phyloP scores from a whole-genome alignment of 2,797 vertebrate genomes.

The Stomatorhinus walkeri region DNA sequence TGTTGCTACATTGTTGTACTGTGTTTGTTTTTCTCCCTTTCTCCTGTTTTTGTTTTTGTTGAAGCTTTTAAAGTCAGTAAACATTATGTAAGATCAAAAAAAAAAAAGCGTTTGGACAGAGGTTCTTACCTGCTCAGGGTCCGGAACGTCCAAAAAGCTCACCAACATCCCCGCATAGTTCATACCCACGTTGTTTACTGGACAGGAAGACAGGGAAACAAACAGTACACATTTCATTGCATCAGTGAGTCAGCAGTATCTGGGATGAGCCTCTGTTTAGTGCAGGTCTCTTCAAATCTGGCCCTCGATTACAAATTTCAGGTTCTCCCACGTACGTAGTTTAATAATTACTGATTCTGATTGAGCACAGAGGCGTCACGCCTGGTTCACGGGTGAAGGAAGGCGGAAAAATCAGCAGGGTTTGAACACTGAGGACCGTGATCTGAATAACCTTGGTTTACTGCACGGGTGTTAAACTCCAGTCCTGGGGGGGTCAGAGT shows the following conservation, averaged over 20 bases:
- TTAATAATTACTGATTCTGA: neutral
- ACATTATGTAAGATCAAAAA: neutral
- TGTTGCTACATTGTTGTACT: neutral
- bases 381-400: neutral
- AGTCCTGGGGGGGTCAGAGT: no score
- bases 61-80: neutral
- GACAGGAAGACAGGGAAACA: conserved; percentile 15
- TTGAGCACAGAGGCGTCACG: neutral
- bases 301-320: neutral
- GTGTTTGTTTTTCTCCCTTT: neutral
- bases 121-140: conserved; percentile 52
- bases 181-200: conserved; percentile 72
- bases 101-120: neutral
- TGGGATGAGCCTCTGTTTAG: neutral
- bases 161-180: conserved; percentile 31
- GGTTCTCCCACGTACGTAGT: neutral
- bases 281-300: neutral
- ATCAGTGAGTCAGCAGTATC: neutral
- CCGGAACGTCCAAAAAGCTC: conserved; percentile 53
- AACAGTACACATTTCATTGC: neutral
- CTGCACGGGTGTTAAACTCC: no score
- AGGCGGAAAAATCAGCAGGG: neutral
- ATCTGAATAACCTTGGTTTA: neutral
- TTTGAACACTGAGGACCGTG: neutral
- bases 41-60: neutral